phyloP scores from a whole-genome alignment of 2,113 vertebrate genomes.

The Passer montanus region DNA sequence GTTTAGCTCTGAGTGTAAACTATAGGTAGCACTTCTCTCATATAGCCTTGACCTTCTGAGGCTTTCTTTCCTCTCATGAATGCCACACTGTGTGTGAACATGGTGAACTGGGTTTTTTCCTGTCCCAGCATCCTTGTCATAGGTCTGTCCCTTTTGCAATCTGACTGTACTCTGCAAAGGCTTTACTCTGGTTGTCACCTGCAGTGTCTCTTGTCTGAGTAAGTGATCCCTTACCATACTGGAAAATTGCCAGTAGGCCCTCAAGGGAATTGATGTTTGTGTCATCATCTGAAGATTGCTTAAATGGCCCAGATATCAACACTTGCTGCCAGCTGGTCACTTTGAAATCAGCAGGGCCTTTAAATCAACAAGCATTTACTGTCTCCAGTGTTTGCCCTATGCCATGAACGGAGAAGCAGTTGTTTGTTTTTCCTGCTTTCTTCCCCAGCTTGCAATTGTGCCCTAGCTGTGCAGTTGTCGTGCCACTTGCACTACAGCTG shows the following conservation, averaged over 20 bases:
- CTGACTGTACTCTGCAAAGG: background rate
- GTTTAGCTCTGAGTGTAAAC: background rate
- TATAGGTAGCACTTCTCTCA: background rate
- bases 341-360: background rate
- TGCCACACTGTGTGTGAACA: background rate
- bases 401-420: background rate
- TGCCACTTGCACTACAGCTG: background rate
- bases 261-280: background rate
- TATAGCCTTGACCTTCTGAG: background rate
- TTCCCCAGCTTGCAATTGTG: background rate
- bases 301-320: conserved; percentile 10
- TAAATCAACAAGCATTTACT: background rate
- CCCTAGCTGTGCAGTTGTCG: background rate
- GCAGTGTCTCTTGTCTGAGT: background rate
- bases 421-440: background rate
- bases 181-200: background rate
- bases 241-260: background rate
- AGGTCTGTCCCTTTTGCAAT: background rate
- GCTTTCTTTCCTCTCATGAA: background rate
- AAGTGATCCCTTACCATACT: background rate
- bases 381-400: background rate
- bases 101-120: background rate
- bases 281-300: background rate
- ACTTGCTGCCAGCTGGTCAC: background rate
- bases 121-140: background rate